Evolutionary conservation across 2,113 vertebrate genomes (phyloP), one percentile per base, ranked within the genome.

Genomic region (Ophthalmolycus amberensis): DNA sequence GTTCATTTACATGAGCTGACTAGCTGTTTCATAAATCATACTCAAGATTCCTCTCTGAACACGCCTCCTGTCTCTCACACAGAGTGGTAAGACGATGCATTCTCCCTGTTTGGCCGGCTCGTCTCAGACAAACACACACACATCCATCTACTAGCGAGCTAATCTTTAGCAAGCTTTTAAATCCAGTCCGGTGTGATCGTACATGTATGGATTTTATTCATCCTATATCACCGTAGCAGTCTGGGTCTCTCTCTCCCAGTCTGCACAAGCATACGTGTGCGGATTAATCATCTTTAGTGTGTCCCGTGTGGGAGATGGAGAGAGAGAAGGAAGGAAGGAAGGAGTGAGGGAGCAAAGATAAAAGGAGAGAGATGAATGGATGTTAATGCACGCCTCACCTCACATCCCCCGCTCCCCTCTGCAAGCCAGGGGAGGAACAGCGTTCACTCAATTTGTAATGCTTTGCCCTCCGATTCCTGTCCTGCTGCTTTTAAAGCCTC

Each of bases 351-450:
- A 87, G 71, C 15, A 9, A 48, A 46, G 81, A 88, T 82, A 86
- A 89, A 91, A 85, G 81, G 46, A 69, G 54, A 74, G 63, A 88
- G 87, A 91, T 88, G 69, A 89, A 91, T 90, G 87, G 72, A 68
- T 88, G 83, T 86, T 86, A 92, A 89, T 87, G 84, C 70, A 77
- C 29, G 63, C 62, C 82, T 91, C 89, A 90, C 83, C 83, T 90
- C 88, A 89, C 86, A 79, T 91, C 75, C 62, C 67, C 71, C 27
- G 4, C 69, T 37, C 60, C 72, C 80, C 80, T 71, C 66, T 84
- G 63, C 42, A 29, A 79, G 59, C 58, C 22, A 75, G 71, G 46
- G 70, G 54, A 85, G 79, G 84, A 87, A 79, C 54, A 44, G 27
- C 4, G 1, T 76, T 76, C 5, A 3, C 48, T 79, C 46, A 59